Percentiles rank a stretch among this genome's conserved stretches.
Evolutionary conservation across 2,797 vertebrate species (phyloP).

Genomic region (Cuculus canorus): DNA sequence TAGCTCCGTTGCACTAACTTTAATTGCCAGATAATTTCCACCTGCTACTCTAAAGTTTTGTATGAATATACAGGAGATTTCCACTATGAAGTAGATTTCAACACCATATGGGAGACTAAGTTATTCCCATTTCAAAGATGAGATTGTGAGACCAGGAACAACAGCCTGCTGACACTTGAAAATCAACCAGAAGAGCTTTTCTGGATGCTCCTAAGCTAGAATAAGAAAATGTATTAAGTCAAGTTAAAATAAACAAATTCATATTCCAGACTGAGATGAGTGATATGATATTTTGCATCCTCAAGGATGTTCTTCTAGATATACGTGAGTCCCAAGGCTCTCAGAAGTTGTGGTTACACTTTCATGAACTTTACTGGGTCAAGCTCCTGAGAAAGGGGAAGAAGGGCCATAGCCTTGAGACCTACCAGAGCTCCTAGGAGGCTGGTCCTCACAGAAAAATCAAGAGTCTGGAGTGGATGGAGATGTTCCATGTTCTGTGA

Average conservation of each 20-base stretch:
- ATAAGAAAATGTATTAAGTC: conserved; percentile 40
- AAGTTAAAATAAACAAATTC: conserved; percentile 37
- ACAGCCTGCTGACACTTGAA: conserved; percentile 66
- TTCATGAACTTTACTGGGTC: not conserved
- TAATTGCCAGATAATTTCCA: conserved; percentile 66
- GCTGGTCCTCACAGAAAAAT: not conserved
- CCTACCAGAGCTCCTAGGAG: not conserved
- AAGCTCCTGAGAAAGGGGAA: not conserved
- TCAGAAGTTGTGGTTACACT: not conserved
- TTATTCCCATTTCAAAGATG: conserved; percentile 64
- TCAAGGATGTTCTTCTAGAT: not conserved
- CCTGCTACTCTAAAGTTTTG: conserved; percentile 53
- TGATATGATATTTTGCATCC: not conserved
- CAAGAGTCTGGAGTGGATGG: not conserved
- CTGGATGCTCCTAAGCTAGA: conserved; percentile 50
- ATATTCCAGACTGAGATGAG: not conserved
- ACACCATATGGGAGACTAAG: conserved; percentile 62
- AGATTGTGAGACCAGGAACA: conserved; percentile 62
- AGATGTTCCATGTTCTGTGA: not conserved
- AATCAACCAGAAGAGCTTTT: conserved; percentile 44
- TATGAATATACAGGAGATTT: conserved; percentile 66
- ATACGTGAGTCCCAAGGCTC: not conserved
- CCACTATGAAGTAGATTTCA: conserved; percentile 44
- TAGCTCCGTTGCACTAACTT: conserved; percentile 44
- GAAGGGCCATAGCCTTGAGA: not conserved